Evolutionary conservation across 2,113 vertebrate species (phyloP).

Genomic region (Progne subis): DNA sequence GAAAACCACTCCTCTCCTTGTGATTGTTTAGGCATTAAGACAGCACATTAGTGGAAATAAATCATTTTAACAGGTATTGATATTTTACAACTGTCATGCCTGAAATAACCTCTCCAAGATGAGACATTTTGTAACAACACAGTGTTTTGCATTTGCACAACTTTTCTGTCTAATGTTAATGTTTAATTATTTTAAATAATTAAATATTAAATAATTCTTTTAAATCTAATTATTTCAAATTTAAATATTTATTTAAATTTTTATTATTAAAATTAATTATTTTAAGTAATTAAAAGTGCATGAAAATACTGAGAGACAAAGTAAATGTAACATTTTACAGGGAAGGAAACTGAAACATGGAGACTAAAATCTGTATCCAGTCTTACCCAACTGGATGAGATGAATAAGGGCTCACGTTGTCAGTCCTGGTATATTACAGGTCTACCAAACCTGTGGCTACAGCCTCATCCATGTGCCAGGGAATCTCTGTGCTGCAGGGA

Average conservation of each 20-base stretch:
- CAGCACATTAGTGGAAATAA: background rate
- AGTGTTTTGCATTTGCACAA: background rate
- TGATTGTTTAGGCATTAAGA: background rate
- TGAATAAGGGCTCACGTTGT: accelerated
- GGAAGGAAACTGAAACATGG: background rate
- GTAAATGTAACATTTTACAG: background rate
- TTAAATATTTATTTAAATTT: too few species aligned
- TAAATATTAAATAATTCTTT: background rate
- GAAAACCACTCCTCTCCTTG: background rate
- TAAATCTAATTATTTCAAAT: too few species aligned
- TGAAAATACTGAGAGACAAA: background rate
- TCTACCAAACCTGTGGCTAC: background rate
- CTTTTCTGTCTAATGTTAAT: background rate
- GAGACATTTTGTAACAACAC: background rate
- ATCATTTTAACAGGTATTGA: background rate
- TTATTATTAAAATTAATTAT: background rate
- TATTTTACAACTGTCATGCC: background rate
- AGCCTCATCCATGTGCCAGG: accelerated
- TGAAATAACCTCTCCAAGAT: background rate
- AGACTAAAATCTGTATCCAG: background rate
- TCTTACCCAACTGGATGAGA: background rate
- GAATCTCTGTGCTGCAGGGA: background rate
- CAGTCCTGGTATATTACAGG: background rate
- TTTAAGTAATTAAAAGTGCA: background rate
- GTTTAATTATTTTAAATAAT: background rate